A percentile compares a stretch with the other conserved stretches of the same genome.
Evolutionary conservation across 2,888 invertebrate genomes (phyloP).

Genomic region (Nomada goodeniana): DNA sequence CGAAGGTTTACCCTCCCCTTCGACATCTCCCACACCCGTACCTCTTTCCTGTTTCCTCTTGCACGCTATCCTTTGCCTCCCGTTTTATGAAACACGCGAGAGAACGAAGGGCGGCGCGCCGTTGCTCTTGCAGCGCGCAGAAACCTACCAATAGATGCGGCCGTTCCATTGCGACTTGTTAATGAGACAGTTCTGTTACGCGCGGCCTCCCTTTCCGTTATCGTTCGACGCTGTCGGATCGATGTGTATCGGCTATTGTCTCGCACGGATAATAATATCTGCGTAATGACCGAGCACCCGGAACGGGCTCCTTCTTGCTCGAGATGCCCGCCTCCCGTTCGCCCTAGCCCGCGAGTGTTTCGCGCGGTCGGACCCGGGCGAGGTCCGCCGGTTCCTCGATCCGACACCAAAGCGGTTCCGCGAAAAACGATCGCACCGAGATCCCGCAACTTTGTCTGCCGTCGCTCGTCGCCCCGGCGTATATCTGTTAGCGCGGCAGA

Average conservation of each 20-base stretch:
- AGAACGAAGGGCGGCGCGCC: constrained; percentile 36
- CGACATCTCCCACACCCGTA: constrained; percentile 21
- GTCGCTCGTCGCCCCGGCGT: not conserved
- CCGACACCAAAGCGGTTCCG: too few relatives aligned
- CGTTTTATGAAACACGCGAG: constrained; percentile 52
- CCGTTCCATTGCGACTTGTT: constrained; percentile 81
- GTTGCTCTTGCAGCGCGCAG: constrained; percentile 46
- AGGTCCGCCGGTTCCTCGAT: not conserved
- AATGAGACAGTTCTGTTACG: constrained; percentile 80
- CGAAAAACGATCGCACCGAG: too few relatives aligned
- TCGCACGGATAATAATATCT: constrained; percentile 79
- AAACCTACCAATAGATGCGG: constrained; percentile 70
- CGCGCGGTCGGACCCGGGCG: not conserved
- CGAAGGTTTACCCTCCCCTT: constrained; percentile 59
- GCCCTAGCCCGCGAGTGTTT: not conserved
- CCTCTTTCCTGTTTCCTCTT: constrained; percentile 23
- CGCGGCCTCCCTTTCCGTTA: constrained; percentile 68
- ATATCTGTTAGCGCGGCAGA: too few relatives aligned
- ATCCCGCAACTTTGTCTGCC: not conserved
- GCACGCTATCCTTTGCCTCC: constrained; percentile 36
- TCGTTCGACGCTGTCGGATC: constrained; percentile 65
- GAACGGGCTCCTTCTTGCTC: constrained; percentile 19
- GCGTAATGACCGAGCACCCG: constrained; percentile 69
- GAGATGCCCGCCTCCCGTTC: not conserved
- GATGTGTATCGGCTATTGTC: constrained; percentile 76